A percentile compares a stretch with the other conserved stretches of the same genome.
These are phyloP conservation scores for Clarias magur DNA, from an alignment of 2,113 vertebrate genomes.

Conservation along the genomic window DNA sequence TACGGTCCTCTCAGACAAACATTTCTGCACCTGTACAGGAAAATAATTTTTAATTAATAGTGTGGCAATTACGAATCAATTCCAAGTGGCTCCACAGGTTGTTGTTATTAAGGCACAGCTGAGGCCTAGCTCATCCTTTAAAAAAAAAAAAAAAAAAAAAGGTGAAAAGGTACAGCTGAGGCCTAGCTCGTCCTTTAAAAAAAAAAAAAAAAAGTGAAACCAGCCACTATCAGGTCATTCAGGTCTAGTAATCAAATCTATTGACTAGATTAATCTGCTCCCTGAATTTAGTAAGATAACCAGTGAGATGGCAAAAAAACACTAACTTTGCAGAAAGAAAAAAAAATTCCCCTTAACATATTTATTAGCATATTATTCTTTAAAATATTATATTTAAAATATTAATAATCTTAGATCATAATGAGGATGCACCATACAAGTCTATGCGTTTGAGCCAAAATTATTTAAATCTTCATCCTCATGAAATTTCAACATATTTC, in stretches of 20 bases:
- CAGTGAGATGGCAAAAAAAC: not conserved
- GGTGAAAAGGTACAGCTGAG: no score
- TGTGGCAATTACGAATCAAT: not conserved
- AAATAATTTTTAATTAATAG: not conserved
- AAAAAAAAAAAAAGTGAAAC: not conserved
- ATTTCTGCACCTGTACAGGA: conserved; percentile 44
- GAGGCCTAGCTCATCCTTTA: not conserved
- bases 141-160: not conserved
- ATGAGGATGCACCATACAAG: not conserved
- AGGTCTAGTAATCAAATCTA: not conserved
- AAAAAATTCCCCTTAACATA: no score
- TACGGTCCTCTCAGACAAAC: conserved; percentile 52
- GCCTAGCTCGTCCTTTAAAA: not conserved
- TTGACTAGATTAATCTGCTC: not conserved
- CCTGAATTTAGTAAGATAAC: not conserved
- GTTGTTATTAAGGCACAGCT: not conserved
- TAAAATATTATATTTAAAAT: no score
- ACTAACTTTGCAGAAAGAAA: not conserved
- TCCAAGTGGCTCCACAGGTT: not conserved
- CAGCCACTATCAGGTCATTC: not conserved
- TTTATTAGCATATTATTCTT: no score
- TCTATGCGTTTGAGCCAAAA: not conserved
- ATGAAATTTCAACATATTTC: not conserved
- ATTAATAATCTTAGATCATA: no score
- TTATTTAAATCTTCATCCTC: not conserved